These are phyloP conservation scores for Nyctibius bracteatus DNA, from an alignment of 2,113 vertebrate species.

Conservation along the genomic window DNA sequence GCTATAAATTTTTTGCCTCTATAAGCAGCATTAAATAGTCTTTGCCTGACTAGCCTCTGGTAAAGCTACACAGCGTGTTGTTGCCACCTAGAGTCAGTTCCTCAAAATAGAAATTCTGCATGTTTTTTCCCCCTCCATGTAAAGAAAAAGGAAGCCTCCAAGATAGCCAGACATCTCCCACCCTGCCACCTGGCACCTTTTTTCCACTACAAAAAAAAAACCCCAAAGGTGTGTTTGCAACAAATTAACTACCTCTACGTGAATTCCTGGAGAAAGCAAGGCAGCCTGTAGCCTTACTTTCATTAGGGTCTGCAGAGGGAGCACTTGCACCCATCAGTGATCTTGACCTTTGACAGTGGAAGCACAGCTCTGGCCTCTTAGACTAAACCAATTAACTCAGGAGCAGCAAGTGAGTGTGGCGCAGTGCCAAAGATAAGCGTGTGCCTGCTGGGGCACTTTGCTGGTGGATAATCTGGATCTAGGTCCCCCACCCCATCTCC, in stretches of 20 bases:
- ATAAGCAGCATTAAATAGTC: neutral
- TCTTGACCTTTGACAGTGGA: neutral
- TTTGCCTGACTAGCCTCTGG: neutral
- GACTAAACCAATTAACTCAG: neutral
- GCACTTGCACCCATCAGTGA: neutral
- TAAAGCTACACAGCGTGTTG: neutral
- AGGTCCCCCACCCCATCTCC: neutral
- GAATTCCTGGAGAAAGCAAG: neutral
- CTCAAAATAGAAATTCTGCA: neutral
- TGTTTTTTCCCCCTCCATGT: neutral
- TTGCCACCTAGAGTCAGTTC: conserved; percentile 71
- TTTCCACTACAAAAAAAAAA: neutral
- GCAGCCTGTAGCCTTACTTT: neutral
- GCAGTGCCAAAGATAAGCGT: neutral
- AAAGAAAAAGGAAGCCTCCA: neutral
- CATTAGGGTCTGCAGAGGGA: neutral
- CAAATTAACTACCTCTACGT: fast-evolving
- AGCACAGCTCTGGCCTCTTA: neutral
- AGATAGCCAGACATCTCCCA: neutral
- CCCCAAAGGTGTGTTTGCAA: fast-evolving
- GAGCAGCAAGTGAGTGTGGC: fast-evolving
- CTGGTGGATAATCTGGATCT: neutral
- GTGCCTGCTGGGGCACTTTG: neutral
- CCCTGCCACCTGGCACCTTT: fast-evolving
- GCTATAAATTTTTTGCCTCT: neutral